Evolutionary conservation across 2,888 invertebrate genomes (phyloP).

Genomic region (Acrocyrtus sp.): DNA sequence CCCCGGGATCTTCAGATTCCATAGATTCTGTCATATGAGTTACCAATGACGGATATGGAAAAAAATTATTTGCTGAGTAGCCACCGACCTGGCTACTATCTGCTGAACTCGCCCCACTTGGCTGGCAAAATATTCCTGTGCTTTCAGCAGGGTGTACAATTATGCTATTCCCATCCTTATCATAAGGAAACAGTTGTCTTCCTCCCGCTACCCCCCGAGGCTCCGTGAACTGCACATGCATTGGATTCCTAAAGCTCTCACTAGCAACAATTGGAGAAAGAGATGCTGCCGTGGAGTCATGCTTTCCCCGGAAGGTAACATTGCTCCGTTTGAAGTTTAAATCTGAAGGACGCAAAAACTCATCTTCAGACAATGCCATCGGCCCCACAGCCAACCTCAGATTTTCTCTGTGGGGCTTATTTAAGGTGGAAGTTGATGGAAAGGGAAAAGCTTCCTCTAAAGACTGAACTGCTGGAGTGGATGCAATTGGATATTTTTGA

Average conservation of each 20-base stretch:
- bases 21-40: no score
- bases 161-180: neutral
- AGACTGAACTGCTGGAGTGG: no score
- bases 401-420: no score
- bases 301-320: neutral
- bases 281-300: neutral
- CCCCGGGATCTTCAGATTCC: constrained; percentile 2
- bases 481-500: no score
- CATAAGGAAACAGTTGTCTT: neutral
- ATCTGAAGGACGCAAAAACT: neutral
- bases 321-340: no score
- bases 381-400: no score
- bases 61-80: neutral
- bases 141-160: neutral
- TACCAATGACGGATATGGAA: constrained; percentile 26
- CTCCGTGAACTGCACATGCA: constrained; percentile 12
- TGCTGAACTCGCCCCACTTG: neutral
- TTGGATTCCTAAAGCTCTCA: neutral
- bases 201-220: neutral
- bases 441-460: no score
- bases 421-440: no score
- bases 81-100: no score
- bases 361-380: neutral
- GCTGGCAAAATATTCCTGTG: neutral
- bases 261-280: constrained; percentile 19